phyloP scores from a whole-genome alignment of 2,888 invertebrate genomes.

The Cephus spinipes region DNA sequence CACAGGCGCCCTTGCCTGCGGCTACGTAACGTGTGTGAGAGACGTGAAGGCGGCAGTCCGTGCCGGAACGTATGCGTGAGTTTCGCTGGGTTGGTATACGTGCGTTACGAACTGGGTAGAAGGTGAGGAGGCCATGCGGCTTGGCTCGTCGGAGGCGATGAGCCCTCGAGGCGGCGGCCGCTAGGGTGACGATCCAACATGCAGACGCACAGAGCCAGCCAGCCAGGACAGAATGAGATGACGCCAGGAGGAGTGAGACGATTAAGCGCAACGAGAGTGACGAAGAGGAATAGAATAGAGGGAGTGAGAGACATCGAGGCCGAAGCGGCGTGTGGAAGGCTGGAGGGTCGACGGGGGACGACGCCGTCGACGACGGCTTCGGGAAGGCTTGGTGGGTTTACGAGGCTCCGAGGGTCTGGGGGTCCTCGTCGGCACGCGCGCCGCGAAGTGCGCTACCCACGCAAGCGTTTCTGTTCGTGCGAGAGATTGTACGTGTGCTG shows the following conservation, averaged over 20 bases:
- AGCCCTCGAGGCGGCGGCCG: constrained; percentile 58
- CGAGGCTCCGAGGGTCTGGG: constrained; percentile 23
- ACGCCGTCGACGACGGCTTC: neutral
- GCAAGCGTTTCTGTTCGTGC: constrained; percentile 34
- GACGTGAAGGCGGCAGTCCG: constrained; percentile 32
- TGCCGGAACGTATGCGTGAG: constrained; percentile 29
- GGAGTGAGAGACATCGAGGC: constrained; percentile 20
- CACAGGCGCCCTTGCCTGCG: constrained; percentile 61
- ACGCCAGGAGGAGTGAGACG: constrained; percentile 2
- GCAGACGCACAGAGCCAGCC: neutral
- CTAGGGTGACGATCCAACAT: constrained; percentile 24
- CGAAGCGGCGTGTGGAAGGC: constrained; percentile 20
- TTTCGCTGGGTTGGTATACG: neutral
- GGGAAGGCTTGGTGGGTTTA: neutral
- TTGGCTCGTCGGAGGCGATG: constrained; percentile 58
- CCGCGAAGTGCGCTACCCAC: constrained; percentile 57
- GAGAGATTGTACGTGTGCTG: constrained; percentile 26
- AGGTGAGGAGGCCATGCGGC: constrained; percentile 47
- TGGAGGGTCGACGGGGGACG: constrained; percentile 15
- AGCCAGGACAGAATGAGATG: neutral
- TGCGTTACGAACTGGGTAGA: constrained; percentile 18
- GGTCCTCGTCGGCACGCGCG: constrained; percentile 61
- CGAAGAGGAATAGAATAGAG: constrained; percentile 3
- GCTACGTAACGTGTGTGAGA: constrained; percentile 37
- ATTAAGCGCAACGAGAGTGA: constrained; percentile 16